Percentiles rank a stretch among this genome's conserved stretches.
Evolutionary conservation across 2,797 vertebrate genomes (phyloP).

Genomic region (Danio kyathit): DNA sequence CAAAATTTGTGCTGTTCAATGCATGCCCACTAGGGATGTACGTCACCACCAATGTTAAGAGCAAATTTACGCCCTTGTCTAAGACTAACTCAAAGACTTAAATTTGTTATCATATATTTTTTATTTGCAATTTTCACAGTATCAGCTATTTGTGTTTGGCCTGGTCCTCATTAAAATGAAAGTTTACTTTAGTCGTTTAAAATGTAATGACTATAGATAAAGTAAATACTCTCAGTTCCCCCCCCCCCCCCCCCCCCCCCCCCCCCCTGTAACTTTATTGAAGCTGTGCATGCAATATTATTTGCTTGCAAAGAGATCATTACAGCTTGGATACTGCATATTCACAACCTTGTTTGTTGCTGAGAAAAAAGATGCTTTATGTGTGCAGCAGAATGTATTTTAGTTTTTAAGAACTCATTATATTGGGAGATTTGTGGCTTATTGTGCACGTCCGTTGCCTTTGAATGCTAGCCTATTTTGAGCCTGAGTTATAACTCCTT

Average conservation of each 20-base stretch:
- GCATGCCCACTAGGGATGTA: too few relatives aligned
- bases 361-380: not conserved
- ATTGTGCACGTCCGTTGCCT: not conserved
- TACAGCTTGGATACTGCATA: not conserved
- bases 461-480: not conserved
- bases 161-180: not conserved
- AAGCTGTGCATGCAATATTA: conserved; percentile 11
- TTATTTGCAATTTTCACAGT: too few relatives aligned
- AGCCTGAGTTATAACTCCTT: not conserved
- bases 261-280: not conserved
- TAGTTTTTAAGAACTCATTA: not conserved
- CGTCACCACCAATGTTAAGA: too few relatives aligned
- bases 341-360: not conserved
- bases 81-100: too few relatives aligned
- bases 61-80: too few relatives aligned
- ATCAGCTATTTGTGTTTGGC: not conserved
- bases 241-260: too few relatives aligned
- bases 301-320: conserved; percentile 3
- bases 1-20: too few relatives aligned
- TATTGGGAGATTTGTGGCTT: not conserved
- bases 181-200: not conserved
- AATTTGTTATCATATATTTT: too few relatives aligned
- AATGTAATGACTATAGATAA: not conserved
- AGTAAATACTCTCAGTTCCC: not conserved
- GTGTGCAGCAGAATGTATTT: not conserved